Base-by-base conservation (phyloP, 2,888 invertebrate genomes). In the Drosophila paranaensis region DNA sequence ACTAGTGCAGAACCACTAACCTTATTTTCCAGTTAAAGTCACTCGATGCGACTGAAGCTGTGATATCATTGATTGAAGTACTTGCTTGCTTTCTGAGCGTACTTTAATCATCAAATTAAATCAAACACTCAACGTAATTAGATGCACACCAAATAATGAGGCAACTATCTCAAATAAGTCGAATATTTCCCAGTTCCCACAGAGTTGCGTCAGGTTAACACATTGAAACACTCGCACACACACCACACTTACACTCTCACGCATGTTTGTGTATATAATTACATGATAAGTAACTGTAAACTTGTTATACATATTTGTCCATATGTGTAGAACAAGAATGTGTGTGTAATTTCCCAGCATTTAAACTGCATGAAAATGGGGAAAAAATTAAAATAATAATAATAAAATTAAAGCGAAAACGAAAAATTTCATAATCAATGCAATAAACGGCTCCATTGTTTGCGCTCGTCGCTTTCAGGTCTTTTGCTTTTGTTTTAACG, bases 401-500 rank as follows among this genome's bases (percentile, higher is more conserved):
- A 58, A 60, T 69, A 65, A 61, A 20, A 30, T 33, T 13, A 58
- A 48, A 39, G 33, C 14, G 74, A 58, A 75, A 79, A 63, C 14
- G 74, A 60, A 75, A 79, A 63, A 79, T 83, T 83, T 73, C 79
- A 79, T 79, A 83, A 86, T 81, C 79, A 77, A 77, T 83, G 74
- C 74, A 69, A 64, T 81, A 79, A 83, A 70, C 69, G 71, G 39
- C 58, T 67, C 74, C 63, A 77, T 86, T 86, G 87, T 83, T 67
- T 71, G 70, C 53, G 48, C 30, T 55, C 48, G 66, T 11, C 42
- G 42, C 42, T 30, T 25, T 48, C 60, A 16, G 50, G 27, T 16
- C 27, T 48, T 54, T 45, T 54, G 16, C 71, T 50, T 67, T 58
- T 69, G n/a, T 61, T 61, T 51, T 25, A 39, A 35, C 39, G 51